Evolutionary conservation across 2,888 invertebrate species (phyloP).

Genomic region (Ceratothoa steindachneri): DNA sequence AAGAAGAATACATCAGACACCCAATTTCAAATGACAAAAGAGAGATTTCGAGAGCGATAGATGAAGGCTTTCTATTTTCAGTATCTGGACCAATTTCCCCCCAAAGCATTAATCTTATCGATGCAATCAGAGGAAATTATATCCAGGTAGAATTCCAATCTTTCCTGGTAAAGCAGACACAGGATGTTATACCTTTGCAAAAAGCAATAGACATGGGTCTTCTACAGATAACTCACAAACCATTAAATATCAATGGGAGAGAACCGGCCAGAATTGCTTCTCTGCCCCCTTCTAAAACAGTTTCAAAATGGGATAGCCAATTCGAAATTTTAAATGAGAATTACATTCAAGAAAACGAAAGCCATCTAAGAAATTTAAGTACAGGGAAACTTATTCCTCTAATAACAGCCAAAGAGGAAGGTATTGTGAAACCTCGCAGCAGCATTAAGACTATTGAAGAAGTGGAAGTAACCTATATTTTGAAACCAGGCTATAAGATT

Average conservation of each 20-base stretch:
- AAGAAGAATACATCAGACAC: slow-evolving; percentile 65
- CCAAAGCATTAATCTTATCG: slow-evolving; percentile 65
- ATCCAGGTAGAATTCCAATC: slow-evolving; percentile 67
- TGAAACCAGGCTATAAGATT: background rate
- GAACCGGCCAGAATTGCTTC: background rate
- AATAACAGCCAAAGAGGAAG: background rate
- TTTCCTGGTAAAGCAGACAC: slow-evolving; percentile 75
- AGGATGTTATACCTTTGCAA: slow-evolving; percentile 61
- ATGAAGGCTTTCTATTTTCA: slow-evolving; percentile 72
- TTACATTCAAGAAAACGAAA: too few species aligned
- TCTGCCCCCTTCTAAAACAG: too few species aligned
- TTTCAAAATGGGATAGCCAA: too few species aligned
- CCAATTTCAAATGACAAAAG: slow-evolving; percentile 67
- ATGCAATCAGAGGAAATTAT: slow-evolving; percentile 67
- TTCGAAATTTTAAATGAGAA: too few species aligned
- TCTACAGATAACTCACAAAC: slow-evolving; percentile 29
- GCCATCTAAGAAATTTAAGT: too few species aligned
- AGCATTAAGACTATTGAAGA: background rate
- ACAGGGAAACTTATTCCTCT: too few species aligned
- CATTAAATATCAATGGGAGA: too few species aligned
- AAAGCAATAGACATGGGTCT: slow-evolving; percentile 50
- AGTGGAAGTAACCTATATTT: background rate
- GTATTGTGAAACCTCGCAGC: background rate
- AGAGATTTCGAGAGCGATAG: slow-evolving; percentile 66
- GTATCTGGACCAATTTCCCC: slow-evolving; percentile 68